Base-by-base conservation (phyloP, 2,888 invertebrate genomes). In the Hemistola chrysoprasaria region DNA sequence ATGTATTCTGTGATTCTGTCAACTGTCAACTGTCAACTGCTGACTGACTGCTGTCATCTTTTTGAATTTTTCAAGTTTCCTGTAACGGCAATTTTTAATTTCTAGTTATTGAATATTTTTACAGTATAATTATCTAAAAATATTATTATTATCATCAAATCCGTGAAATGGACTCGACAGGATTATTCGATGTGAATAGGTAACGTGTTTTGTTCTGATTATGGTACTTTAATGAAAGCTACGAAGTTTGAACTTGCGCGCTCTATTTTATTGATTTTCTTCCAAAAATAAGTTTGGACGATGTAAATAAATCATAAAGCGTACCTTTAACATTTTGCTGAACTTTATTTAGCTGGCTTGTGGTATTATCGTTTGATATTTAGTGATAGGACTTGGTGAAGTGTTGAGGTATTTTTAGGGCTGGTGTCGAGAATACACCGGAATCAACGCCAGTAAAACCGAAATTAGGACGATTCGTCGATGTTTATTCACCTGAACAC, bases 271-370 rank as follows among this genome's bases (percentile, higher is more conserved):
- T 89, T 83, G 89, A 89, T 89, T 89, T 88, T 88, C 69, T 62
- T 77, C 78, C 66, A 65, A 84, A 85, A 86, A 84, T 86, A 86
- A 79, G 71, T 72, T 73, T 65, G 71, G 62, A 71, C 65, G 78
- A 84, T 87, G 87, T 89, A 89, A 89, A 89, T 89, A 89, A 89
- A 88, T 84, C 80, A 83, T 78, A 71, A 75, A 72, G 70, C 56
- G 62, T 53, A 64, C 69, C 63, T 71, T 70, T 69, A 69, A 55
- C 64, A 59, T 71, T 71, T 72, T 59, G 52, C 55, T 68, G 59
- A 50, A 60, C 59, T 64, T 64, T 66, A 56, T 44, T 60, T 54
- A 21, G 43, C 33, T 36, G 40, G 35, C 45, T 41, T 28, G 34
- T 26, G 39, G 40, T 42, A 29, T 44, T 40, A 47, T 41, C 39